A percentile compares a stretch with the other conserved stretches of the same genome.
These are phyloP conservation scores for Cricetomys ansorgei DNA, from an alignment of 2,113 vertebrate genomes.

Conservation along the genomic window DNA sequence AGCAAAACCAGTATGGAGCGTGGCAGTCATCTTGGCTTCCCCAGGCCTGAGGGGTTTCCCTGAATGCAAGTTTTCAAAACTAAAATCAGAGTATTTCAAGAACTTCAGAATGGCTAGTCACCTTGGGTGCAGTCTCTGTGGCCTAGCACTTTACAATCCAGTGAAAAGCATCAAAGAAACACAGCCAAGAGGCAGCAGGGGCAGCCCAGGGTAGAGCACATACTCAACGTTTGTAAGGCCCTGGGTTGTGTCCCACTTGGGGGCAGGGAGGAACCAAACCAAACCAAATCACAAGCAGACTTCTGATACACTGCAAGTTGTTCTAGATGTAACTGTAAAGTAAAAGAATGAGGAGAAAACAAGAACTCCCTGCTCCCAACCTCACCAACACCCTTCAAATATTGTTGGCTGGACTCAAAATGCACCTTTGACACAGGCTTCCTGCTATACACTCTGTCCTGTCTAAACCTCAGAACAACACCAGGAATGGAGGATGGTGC, in stretches of 20 bases:
- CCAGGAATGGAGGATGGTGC: neutral
- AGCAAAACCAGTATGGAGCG: neutral
- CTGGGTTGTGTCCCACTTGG: neutral
- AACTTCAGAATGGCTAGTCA: neutral
- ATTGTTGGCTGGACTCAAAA: neutral
- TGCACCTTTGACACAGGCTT: no score
- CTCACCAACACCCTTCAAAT: neutral
- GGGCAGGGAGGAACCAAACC: neutral
- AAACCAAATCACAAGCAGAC: neutral
- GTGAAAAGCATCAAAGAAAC: neutral
- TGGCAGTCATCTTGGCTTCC: neutral
- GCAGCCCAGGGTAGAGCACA: neutral
- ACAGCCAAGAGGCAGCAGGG: neutral
- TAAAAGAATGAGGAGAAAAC: neutral
- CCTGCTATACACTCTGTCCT: no score
- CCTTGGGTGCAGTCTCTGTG: neutral
- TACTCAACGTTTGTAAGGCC: neutral
- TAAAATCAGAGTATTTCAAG: neutral
- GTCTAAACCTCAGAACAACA: neutral
- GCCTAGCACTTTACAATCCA: neutral
- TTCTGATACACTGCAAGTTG: neutral
- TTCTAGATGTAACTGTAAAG: neutral
- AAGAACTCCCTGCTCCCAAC: accelerated
- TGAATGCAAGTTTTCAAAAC: neutral
- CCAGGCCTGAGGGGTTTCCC: neutral